phyloP scores from a whole-genome alignment of 2,888 invertebrate genomes.

The Ormia ochracea region DNA sequence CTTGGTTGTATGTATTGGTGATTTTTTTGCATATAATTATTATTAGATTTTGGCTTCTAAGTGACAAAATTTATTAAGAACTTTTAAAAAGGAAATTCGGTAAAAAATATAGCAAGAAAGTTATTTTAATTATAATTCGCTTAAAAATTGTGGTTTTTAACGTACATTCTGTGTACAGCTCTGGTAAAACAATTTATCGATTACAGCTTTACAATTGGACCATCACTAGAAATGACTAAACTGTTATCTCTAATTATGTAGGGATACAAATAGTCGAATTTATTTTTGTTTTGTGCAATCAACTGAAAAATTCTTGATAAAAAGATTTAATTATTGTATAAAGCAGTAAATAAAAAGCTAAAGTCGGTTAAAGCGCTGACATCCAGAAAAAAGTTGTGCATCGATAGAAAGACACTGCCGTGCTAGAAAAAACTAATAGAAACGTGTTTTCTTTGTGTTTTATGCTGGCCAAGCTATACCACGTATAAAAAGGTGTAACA shows the following conservation, averaged over 20 bases:
- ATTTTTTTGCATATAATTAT: too few relatives aligned
- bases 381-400: not conserved
- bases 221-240: not conserved
- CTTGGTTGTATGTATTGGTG: too few relatives aligned
- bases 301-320: not conserved
- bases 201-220: not conserved
- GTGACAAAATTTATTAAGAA: too few relatives aligned
- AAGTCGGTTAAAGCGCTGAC: not conserved
- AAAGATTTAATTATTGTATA: constrained; percentile 28
- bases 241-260: constrained; percentile 38
- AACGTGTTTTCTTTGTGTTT: constrained; percentile 36
- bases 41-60: too few relatives aligned
- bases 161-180: not conserved
- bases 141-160: too few relatives aligned
- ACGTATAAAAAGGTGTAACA: not conserved
- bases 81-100: too few relatives aligned
- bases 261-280: constrained; percentile 29
- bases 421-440: not conserved
- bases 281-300: constrained; percentile 34
- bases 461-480: not conserved
- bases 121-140: too few relatives aligned
- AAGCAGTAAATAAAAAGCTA: constrained; percentile 1
- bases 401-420: not conserved
- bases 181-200: not conserved
- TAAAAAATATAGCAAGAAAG: too few relatives aligned